Conservation (phyloP, 2,888 invertebrate species). For the Philereme transversata region DNA sequence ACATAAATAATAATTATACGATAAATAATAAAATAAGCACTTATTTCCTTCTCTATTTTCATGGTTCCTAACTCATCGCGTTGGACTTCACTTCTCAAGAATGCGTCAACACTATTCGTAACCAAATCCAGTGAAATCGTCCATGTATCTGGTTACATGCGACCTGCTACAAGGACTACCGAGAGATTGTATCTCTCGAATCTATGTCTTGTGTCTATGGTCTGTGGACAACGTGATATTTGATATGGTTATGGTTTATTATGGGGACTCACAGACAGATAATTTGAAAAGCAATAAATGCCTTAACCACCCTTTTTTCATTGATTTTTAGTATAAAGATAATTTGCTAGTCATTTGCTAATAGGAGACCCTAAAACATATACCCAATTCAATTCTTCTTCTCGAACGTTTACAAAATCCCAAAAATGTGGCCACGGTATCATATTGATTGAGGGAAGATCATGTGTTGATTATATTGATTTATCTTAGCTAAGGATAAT, state of each 20-base stretch:
- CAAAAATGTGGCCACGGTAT: too few relatives aligned
- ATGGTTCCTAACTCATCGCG: background rate
- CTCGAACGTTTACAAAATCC: too few relatives aligned
- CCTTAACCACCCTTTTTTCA: too few relatives aligned
- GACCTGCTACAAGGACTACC: slow-evolving; percentile 51
- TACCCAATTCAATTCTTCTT: too few relatives aligned
- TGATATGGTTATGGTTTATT: slow-evolving; percentile 53
- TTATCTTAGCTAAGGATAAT: too few relatives aligned
- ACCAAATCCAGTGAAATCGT: slow-evolving; percentile 35
- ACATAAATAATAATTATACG: too few relatives aligned
- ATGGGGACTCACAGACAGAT: slow-evolving; percentile 18
- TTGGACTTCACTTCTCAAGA: slow-evolving; percentile 6
- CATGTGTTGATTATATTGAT: too few relatives aligned
- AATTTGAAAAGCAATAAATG: slow-evolving; percentile 1
- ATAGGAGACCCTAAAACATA: too few relatives aligned
- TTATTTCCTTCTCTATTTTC: background rate
- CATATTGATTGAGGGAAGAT: too few relatives aligned
- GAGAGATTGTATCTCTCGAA: slow-evolving; percentile 52
- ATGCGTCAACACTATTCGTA: slow-evolving; percentile 19
- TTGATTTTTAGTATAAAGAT: too few relatives aligned
- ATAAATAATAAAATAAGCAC: too few relatives aligned
- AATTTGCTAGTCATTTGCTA: too few relatives aligned
- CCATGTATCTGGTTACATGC: slow-evolving; percentile 50
- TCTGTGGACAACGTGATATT: slow-evolving; percentile 64
- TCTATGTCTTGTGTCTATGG: slow-evolving; percentile 41